Evolutionary conservation across 2,113 vertebrate genomes (phyloP), one percentile per base, ranked within the genome.

Genomic region (Aphelocoma coerulescens): DNA sequence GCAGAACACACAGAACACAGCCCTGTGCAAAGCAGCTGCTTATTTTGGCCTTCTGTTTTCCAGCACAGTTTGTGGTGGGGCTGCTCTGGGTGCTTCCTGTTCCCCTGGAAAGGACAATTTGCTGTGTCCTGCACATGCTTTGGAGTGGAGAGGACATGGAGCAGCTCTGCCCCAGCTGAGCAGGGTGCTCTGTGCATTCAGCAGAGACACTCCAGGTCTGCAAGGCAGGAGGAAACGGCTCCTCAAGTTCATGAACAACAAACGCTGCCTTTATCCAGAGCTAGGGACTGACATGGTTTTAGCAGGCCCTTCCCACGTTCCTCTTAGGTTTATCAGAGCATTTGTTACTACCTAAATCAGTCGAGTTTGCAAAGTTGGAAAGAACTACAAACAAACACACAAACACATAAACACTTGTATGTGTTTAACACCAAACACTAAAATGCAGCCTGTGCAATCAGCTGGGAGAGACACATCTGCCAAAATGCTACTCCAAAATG

Each of bases 41-140:
- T 51, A 16, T 48, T 69, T 11, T 86, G 85, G 26, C 37, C 75
- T 69, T 39, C 33, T 7, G 13, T 86, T 83, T 88, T 26, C 55
- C 30, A 80, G 89, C 58, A 33, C 17, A 33, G 39, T 65, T 80
- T 32, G 46, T 27, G 35, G 66, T 73, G 54, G 28, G 48, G 9
- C 9, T 85, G 59, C 66, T 93, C 67, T 68, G 57, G 63, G 41
- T 16, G 65, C 43, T 55, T 61, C 61, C 61, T 68, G 43, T 49
- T 88, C 41, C 28, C 4, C 2, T 62, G 58, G 43, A 39, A 76
- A 63, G 33, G 58, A 58, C 41, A 43, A 71, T 57, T 41, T 78
- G 28, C n/a, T 58, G 58, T 21, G 41, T 51, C 73, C 76, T 35
- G 17, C 10, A 14, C 0, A 0, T 0, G 1, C 43, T 48, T 17